Evolutionary conservation across 2,797 vertebrate species (phyloP).

Genomic region (Ctenopoma kingsleyae): DNA sequence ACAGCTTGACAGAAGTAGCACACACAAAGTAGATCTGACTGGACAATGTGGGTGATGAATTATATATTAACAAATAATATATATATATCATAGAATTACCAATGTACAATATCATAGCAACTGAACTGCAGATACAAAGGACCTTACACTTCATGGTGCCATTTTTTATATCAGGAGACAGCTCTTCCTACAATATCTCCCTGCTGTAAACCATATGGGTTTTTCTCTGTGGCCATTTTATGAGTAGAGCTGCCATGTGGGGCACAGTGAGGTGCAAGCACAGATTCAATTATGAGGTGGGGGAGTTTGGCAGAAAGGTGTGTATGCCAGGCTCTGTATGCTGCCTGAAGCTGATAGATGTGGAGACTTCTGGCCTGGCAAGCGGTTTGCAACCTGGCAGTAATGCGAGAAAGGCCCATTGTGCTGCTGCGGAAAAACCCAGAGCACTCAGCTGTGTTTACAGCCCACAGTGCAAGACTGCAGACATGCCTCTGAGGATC

Average conservation of each 20-base stretch:
- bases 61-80: neutral
- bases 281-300: conserved; percentile 76
- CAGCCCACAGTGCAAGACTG: conserved; percentile 37
- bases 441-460: conserved; percentile 66
- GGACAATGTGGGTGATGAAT: neutral
- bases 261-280: conserved; percentile 58
- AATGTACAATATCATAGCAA: conserved; percentile 18
- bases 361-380: conserved; percentile 58
- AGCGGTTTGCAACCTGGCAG: conserved; percentile 59
- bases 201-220: conserved; percentile 67
- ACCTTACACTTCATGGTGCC: conserved; percentile 24
- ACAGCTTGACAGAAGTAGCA: neutral
- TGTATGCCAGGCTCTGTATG: conserved; percentile 43
- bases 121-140: conserved; percentile 15
- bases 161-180: conserved; percentile 56
- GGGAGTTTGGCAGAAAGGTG: conserved; percentile 54
- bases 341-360: conserved; percentile 68
- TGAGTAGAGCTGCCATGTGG: conserved; percentile 57
- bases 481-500: conserved; percentile 51
- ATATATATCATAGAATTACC: neutral
- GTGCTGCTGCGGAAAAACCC: conserved; percentile 53
- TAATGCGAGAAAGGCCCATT: conserved; percentile 60
- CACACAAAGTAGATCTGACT: neutral
- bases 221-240: conserved; percentile 60
- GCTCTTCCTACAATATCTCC: conserved; percentile 38